phyloP scores from a whole-genome alignment of 2,797 vertebrate genomes.

The Mallotus villosus region DNA sequence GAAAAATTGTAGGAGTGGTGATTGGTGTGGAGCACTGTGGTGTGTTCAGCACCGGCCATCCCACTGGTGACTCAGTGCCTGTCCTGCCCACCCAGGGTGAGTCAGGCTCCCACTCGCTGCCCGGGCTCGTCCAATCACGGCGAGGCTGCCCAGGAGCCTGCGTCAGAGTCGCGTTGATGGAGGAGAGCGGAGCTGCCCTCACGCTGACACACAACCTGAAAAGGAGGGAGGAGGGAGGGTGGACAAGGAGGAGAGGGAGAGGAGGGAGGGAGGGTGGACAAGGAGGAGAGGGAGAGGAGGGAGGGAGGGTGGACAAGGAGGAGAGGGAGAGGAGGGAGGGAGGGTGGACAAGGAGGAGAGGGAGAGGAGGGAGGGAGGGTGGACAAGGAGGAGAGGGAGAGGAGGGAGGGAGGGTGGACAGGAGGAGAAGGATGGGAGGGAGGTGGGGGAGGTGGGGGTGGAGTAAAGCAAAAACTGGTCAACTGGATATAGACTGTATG shows the following conservation, averaged over 20 bases:
- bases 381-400: too few relatives aligned
- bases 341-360: not conserved
- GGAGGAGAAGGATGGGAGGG: not conserved
- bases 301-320: not conserved
- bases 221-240: not conserved
- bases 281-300: not conserved
- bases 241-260: not conserved
- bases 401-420: not conserved
- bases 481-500: constrained; percentile 9
- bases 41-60: not conserved
- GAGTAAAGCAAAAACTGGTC: constrained; percentile 12
- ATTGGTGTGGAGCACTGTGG: not conserved
- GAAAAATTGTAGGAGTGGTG: not conserved
- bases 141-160: not conserved
- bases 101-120: constrained; percentile 50
- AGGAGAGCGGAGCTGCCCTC: not conserved
- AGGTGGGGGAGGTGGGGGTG: not conserved
- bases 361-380: not conserved
- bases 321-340: not conserved
- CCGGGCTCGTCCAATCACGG: constrained; percentile 14
- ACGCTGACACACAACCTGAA: not conserved
- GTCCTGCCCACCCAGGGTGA: constrained; percentile 51
- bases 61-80: constrained; percentile 37
- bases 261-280: not conserved
- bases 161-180: not conserved